Percentiles rank a stretch among this genome's conserved stretches.
These are phyloP conservation scores for Malthinus seriepunctatus DNA, from an alignment of 2,888 invertebrate species.

Conservation along the genomic window DNA sequence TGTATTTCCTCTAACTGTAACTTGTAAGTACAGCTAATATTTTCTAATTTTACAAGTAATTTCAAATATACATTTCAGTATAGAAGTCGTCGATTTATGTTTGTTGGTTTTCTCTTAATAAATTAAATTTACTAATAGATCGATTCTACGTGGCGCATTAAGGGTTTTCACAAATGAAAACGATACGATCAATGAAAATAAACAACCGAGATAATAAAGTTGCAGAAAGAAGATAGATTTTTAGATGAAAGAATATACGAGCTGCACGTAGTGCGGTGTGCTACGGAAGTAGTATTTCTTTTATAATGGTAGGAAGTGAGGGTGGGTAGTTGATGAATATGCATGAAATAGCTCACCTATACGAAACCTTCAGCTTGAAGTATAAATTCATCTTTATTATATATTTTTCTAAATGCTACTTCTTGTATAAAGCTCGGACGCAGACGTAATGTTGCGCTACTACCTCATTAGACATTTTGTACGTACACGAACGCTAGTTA, in stretches of 20 bases:
- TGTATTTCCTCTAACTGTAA: too few relatives aligned
- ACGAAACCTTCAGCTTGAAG: slow-evolving; percentile 7
- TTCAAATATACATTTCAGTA: background rate
- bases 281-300: slow-evolving; percentile 26
- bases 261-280: slow-evolving; percentile 16
- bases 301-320: slow-evolving; percentile 21
- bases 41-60: too few relatives aligned
- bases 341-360: slow-evolving; percentile 18
- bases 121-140: slow-evolving; percentile 19
- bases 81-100: background rate
- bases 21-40: too few relatives aligned
- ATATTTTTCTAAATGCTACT: background rate
- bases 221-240: slow-evolving; percentile 11
- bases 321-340: slow-evolving; percentile 23
- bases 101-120: background rate
- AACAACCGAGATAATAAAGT: slow-evolving; percentile 17
- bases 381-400: slow-evolving; percentile 1
- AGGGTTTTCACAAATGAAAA: background rate
- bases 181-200: slow-evolving; percentile 18
- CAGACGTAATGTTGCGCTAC: too few relatives aligned
- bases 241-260: slow-evolving; percentile 16
- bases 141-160: slow-evolving; percentile 2
- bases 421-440: too few relatives aligned
- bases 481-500: too few relatives aligned
- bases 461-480: too few relatives aligned